Base-by-base conservation (phyloP, 1,140 invertebrate genomes). In the Amphibalanus amphitrite region DNA sequence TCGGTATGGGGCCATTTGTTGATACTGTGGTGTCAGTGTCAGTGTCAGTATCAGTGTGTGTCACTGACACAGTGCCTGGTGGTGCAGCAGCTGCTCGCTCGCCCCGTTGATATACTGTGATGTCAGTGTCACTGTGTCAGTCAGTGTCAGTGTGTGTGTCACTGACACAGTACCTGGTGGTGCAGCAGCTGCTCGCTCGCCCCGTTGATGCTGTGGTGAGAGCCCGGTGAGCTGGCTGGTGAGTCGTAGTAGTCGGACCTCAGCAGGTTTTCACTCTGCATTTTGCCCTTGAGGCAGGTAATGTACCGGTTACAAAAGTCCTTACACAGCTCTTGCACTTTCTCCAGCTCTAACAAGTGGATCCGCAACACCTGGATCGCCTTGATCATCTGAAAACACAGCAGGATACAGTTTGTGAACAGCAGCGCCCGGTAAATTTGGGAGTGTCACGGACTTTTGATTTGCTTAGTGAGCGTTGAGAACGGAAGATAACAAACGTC, bases 291-390 rank as follows among this genome's bases (percentile, higher is more conserved):
- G 73, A 97, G 83, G 80, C 93, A 95, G 71, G 91, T 92, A 74
- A 97, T 97, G 83, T 97, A 97, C 68, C 93, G 85, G 77, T 92
- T 92, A 83, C 94, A 97, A 82, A 97, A 97, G 82, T 97, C 94
- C 78, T 95, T 92, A 82, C 95, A 97, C 74, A 97, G 79, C 82
- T 97, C 95, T 81, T 97, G 93, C 33, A 97, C 94, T 84, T 98
- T 93, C 81, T 93, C 90, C 78, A 98, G 82, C 81, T 98, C 95
- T 74, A 98, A 81, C 30, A 98, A 84, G 82, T 98, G 95, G 80
- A 97, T 97, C 75, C 95, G 84, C 71, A 98, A 83, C 40, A 98
- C 95, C 86, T 97, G 95, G 79, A 97, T 95, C 71, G 93, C 92
- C 83, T 96, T 95, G 77, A 97, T 93, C 94, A 97, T 97, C 87